A percentile compares a stretch with the other conserved stretches of the same genome.
These are phyloP conservation scores for Ochropleura plecta DNA, from an alignment of 2,888 invertebrate species.

Conservation along the genomic window DNA sequence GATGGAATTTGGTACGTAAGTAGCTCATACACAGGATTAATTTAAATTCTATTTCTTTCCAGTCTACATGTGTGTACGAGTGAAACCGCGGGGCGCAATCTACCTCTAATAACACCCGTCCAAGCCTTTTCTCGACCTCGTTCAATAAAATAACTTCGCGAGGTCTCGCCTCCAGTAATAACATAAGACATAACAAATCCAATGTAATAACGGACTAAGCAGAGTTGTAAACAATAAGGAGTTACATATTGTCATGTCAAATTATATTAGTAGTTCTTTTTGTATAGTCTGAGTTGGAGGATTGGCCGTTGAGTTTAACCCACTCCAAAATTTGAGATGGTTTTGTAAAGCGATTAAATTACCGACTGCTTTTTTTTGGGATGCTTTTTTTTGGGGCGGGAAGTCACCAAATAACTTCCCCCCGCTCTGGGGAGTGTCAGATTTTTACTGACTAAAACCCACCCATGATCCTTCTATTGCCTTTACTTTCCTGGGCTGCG, in stretches of 20 bases:
- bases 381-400: too few relatives aligned
- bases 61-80: too few relatives aligned
- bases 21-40: too few relatives aligned
- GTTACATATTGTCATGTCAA: conserved; percentile 31
- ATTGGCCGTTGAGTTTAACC: conserved; percentile 24
- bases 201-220: conserved; percentile 34
- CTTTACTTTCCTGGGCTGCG: too few relatives aligned
- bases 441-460: too few relatives aligned
- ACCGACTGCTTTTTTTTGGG: too few relatives aligned
- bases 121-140: neutral
- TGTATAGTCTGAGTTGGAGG: conserved; percentile 3
- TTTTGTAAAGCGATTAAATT: neutral
- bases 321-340: neutral
- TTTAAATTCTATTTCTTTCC: too few relatives aligned
- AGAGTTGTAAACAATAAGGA: conserved; percentile 49
- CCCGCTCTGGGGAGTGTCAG: too few relatives aligned
- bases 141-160: neutral
- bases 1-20: too few relatives aligned
- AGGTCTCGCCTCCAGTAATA: conserved; percentile 34
- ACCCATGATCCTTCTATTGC: too few relatives aligned
- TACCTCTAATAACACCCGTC: neutral
- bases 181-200: conserved; percentile 51
- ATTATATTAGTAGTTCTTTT: conserved; percentile 13
- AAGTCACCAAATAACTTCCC: too few relatives aligned
- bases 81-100: too few relatives aligned